phyloP scores from a whole-genome alignment of 2,888 invertebrate genomes.

The Elmis aenea region DNA sequence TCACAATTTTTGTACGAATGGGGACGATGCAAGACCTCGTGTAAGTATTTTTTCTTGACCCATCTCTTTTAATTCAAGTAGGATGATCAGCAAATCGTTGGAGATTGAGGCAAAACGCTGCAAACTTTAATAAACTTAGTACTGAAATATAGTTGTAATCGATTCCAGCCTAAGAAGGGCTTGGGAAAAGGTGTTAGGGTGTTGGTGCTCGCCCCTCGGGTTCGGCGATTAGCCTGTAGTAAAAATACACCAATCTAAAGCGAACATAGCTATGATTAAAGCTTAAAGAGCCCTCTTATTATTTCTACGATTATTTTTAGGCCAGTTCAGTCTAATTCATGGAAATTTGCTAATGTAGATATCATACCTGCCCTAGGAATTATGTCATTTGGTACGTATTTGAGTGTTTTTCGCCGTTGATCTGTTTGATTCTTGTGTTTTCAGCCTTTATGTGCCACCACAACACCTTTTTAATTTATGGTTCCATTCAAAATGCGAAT shows the following conservation, averaged over 20 bases:
- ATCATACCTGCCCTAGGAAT: conserved; percentile 76
- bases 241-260: no score
- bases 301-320: conserved; percentile 44
- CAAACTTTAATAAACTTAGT: no score
- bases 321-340: conserved; percentile 59
- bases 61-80: no score
- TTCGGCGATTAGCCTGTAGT: no score
- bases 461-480: conserved; percentile 79
- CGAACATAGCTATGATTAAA: background rate
- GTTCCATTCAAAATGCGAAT: conserved; percentile 70
- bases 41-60: conserved; percentile 59
- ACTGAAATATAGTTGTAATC: no score
- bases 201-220: no score
- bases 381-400: conserved; percentile 71
- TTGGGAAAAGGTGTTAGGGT: no score
- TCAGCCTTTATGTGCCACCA: conserved; percentile 88
- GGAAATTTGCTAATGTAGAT: conserved; percentile 68
- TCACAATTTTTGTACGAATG: conserved; percentile 60
- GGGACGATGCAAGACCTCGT: conserved; percentile 55
- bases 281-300: background rate
- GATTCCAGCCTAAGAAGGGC: no score
- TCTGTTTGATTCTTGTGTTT: conserved; percentile 24
- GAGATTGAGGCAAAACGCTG: no score
- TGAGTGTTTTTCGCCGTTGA: background rate
- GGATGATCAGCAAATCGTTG: no score